Evolutionary conservation across 1,140 invertebrate genomes (phyloP).

Genomic region (Lordiphosa stackelbergi): DNA sequence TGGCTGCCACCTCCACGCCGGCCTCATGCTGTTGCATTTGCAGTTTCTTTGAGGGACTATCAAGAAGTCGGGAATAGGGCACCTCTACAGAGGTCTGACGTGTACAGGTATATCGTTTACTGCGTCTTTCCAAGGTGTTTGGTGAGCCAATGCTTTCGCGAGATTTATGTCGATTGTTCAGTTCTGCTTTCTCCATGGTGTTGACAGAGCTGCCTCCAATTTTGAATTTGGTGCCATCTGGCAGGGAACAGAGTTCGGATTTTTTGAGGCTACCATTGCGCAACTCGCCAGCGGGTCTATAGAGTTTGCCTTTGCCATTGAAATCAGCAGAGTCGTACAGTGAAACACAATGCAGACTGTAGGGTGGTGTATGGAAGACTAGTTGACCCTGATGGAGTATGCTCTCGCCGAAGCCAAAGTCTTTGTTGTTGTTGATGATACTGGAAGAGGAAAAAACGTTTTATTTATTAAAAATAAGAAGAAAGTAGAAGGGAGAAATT

Average conservation of each 20-base stretch:
- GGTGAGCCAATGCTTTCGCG: slow-evolving; percentile 73
- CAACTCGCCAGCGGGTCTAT: slow-evolving; percentile 52
- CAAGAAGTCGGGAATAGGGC: slow-evolving; percentile 87
- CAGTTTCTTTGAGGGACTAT: slow-evolving; percentile 79
- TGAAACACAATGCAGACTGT: slow-evolving; percentile 87
- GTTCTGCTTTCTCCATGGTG: slow-evolving; percentile 58
- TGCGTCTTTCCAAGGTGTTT: slow-evolving; percentile 66
- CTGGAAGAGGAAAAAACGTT: slow-evolving; percentile 13
- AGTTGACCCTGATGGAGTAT: slow-evolving; percentile 91
- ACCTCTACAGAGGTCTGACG: slow-evolving; percentile 81
- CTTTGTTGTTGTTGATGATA: slow-evolving; percentile 78
- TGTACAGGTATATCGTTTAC: slow-evolving; percentile 67
- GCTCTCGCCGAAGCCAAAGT: slow-evolving; percentile 93
- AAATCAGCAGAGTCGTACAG: slow-evolving; percentile 82
- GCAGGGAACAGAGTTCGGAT: slow-evolving; percentile 50
- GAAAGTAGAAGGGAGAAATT: not conserved
- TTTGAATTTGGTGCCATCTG: slow-evolving; percentile 64
- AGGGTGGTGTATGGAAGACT: slow-evolving; percentile 94
- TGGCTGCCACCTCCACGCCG: slow-evolving; percentile 69
- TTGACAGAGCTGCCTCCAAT: slow-evolving; percentile 42
- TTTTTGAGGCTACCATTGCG: slow-evolving; percentile 72
- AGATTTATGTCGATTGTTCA: slow-evolving; percentile 55
- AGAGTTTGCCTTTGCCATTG: slow-evolving; percentile 69
- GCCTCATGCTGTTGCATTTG: slow-evolving; percentile 61
- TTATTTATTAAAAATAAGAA: not conserved